Evolutionary conservation across 1,140 invertebrate species (phyloP).

Genomic region (Heliconius congener): DNA sequence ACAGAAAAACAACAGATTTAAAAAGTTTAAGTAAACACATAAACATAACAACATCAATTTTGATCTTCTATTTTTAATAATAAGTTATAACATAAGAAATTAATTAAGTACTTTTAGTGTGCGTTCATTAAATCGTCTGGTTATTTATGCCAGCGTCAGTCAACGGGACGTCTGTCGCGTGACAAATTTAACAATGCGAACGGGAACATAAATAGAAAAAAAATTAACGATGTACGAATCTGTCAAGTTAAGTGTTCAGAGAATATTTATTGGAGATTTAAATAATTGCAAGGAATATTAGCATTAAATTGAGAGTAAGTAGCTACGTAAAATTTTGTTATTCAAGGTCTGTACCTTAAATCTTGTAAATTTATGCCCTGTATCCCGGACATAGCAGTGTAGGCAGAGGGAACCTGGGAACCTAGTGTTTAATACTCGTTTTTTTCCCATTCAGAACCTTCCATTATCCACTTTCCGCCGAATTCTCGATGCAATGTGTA

Average conservation of each 20-base stretch:
- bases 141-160: conserved; percentile 70
- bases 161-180: conserved; percentile 50
- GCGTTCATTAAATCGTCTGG: conserved; percentile 49
- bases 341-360: no score
- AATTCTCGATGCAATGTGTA: no score
- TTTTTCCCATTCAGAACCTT: no score
- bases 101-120: neutral
- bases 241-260: conserved; percentile 55
- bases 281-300: conserved; percentile 13
- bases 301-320: neutral
- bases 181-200: conserved; percentile 76
- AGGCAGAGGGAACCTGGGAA: no score
- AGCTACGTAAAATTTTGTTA: neutral
- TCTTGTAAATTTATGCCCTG: no score
- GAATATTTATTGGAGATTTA: conserved; percentile 53
- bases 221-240: conserved; percentile 70
- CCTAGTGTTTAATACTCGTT: no score
- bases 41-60: neutral
- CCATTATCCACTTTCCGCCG: no score
- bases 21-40: neutral
- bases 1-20: no score
- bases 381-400: no score
- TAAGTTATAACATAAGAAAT: neutral
- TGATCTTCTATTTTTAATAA: neutral
- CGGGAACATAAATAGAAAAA: conserved; percentile 46